Conservation (phyloP, 2,888 invertebrate genomes). For the Ormyrus rosae region DNA sequence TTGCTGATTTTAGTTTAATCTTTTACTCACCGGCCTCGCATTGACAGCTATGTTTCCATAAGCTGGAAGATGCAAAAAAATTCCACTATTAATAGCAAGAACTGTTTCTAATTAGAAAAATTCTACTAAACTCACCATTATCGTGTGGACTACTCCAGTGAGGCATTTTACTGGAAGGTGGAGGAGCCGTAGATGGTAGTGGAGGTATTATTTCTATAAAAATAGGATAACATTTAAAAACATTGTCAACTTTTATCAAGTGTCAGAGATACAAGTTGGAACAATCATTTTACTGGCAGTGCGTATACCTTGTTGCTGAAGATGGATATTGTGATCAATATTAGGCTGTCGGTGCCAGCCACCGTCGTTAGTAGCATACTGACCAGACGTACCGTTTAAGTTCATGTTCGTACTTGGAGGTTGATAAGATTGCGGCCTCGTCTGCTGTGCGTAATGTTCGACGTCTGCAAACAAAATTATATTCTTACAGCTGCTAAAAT, state of each 20-base stretch:
- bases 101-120: constrained; percentile 1
- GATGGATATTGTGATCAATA: constrained; percentile 65
- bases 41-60: constrained; percentile 73
- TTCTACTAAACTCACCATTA: constrained; percentile 69
- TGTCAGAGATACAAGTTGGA: constrained; percentile 41
- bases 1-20: background rate
- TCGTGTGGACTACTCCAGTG: constrained; percentile 71
- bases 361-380: constrained; percentile 66
- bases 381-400: constrained; percentile 72
- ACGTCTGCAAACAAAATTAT: constrained; percentile 60
- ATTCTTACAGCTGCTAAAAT: background rate
- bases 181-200: constrained; percentile 79
- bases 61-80: constrained; percentile 69
- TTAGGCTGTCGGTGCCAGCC: constrained; percentile 70
- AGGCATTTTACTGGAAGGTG: constrained; percentile 72
- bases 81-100: background rate
- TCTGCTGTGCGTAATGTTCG: constrained; percentile 66
- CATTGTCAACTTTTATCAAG: constrained; percentile 22
- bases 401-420: constrained; percentile 68
- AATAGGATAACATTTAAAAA: constrained; percentile 32
- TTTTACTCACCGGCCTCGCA: constrained; percentile 69
- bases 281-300: constrained; percentile 55
- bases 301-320: constrained; percentile 68
- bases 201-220: constrained; percentile 79
- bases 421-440: constrained; percentile 72